These are phyloP conservation scores for Drosophila subsilvestris DNA, from an alignment of 2,888 invertebrate genomes.

Conservation along the genomic window DNA sequence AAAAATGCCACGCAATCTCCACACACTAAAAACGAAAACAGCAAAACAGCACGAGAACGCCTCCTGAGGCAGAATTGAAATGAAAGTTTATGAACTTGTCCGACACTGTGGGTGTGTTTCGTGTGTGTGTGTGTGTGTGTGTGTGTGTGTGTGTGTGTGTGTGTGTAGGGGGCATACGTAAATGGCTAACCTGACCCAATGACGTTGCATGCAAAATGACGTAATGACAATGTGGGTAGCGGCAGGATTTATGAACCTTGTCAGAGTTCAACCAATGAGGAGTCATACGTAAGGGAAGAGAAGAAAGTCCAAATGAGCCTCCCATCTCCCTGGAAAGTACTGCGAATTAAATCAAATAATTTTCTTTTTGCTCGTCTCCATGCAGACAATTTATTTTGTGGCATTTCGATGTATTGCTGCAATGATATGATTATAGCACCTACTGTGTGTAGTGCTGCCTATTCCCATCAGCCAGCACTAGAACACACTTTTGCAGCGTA, in stretches of 20 bases:
- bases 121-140: conserved; percentile 8
- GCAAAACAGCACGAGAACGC: conserved; percentile 10
- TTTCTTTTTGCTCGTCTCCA: no score
- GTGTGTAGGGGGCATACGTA: conserved; percentile 5
- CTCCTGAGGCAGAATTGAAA: conserved; percentile 22
- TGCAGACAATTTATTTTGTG: no score
- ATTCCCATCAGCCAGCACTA: neutral
- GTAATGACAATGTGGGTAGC: conserved; percentile 53
- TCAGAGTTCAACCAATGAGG: conserved; percentile 3
- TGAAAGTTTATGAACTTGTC: conserved; percentile 69
- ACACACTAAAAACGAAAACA: conserved; percentile 39
- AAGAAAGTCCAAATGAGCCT: no score
- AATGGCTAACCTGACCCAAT: conserved; percentile 42
- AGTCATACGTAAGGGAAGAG: no score
- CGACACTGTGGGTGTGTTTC: conserved; percentile 56
- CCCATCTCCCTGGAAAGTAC: no score
- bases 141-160: conserved; percentile 1
- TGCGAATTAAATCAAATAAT: no score
- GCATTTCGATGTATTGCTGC: no score
- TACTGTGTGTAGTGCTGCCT: neutral
- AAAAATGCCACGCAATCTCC: conserved; percentile 77
- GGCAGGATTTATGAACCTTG: conserved; percentile 57
- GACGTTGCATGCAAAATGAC: conserved; percentile 65
- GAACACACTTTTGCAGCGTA: conserved; percentile 24
- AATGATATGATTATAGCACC: neutral